Evolutionary conservation across 2,797 vertebrate species (phyloP), one percentile per base, ranked within the genome.

Genomic region (Scolopax bukidnonensis): DNA sequence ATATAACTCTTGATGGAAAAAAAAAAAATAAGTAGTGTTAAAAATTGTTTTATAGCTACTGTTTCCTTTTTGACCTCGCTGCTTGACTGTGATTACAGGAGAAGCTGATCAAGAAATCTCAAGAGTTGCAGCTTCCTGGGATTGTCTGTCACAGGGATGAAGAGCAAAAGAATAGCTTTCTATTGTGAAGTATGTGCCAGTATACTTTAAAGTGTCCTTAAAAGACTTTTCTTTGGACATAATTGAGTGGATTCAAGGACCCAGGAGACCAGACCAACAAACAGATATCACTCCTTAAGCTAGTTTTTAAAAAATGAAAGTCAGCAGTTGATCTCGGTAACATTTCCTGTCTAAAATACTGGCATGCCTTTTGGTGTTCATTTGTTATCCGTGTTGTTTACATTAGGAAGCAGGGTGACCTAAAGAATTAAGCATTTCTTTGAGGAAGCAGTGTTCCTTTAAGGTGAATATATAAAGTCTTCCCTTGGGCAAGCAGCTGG

Each of bases 191-290:
- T 77, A 50, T 90, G 71, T 87, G 81, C 74, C 53, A 56, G 40
- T 90, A 13, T 89, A 61, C 89, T 94, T 90, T 84, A 5, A 19
- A 93, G 50, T 92, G 93, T 94, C 93, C 94, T 95, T 92, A 95
- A 92, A 97, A 92, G 84, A 93, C 94, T 95, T 96, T 77, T 78
- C 75, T 88, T 87, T 83, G 61, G 65, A 74, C 53, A 75, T 64
- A 89, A 59, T 61, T 0, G 0, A 84, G 77, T 68, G 64, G 38
- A 74, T 91, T 89, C 68, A 90, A 84, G 60, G 89, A 56, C 63
- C 40, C 38, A 38, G 92, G 91, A 92, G 89, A 65, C 50, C 68
- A 90, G 81, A 94, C 71, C 67, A 84, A 68, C 71, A 86, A 90
- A 89, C 19, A 69, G 45, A 30, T 87, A 90, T 33, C 61, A 48